These are phyloP conservation scores for Corydoras sp. DNA, from an alignment of 2,113 vertebrate genomes.

Conservation along the genomic window DNA sequence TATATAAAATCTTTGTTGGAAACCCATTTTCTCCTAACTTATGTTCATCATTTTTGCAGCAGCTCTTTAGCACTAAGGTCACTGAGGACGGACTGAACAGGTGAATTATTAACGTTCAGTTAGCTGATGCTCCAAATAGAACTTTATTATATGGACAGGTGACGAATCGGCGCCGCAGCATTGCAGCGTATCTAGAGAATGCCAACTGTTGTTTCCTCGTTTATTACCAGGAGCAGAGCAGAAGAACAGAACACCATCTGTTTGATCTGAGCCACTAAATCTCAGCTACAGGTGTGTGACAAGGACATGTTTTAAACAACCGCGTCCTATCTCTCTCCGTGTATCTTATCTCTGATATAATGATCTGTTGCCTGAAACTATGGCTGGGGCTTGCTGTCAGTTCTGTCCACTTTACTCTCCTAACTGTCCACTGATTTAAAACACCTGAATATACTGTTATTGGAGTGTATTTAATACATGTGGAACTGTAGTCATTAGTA, in stretches of 20 bases:
- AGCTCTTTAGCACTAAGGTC: not conserved
- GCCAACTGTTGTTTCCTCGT: slow-evolving; percentile 34
- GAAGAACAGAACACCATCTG: slow-evolving; percentile 38
- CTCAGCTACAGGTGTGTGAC: slow-evolving; percentile 36
- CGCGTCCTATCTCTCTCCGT: slow-evolving; percentile 2
- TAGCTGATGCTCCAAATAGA: slow-evolving; percentile 12
- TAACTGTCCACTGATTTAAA: too few species aligned
- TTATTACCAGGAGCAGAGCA: slow-evolving; percentile 24
- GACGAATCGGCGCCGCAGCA: slow-evolving; percentile 26
- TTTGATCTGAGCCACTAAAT: slow-evolving; percentile 23
- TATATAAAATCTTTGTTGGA: too few species aligned
- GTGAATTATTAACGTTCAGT: slow-evolving; percentile 35
- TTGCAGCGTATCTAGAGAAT: slow-evolving; percentile 22
- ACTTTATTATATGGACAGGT: slow-evolving; percentile 42
- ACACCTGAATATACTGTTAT: too few species aligned
- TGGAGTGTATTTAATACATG: too few species aligned
- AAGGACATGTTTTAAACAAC: slow-evolving; percentile 28
- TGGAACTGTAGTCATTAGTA: too few species aligned
- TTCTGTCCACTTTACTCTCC: too few species aligned
- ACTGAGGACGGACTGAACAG: slow-evolving; percentile 1
- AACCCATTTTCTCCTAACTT: too few species aligned
- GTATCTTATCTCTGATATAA: slow-evolving; percentile 15
- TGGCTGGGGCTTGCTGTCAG: not conserved
- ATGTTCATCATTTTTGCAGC: not conserved
- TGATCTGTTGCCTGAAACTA: slow-evolving; percentile 8